Percentiles rank a stretch among this genome's conserved stretches.
Evolutionary conservation across 2,797 vertebrate genomes (phyloP).

Genomic region (Pipistrellus kuhlii): DNA sequence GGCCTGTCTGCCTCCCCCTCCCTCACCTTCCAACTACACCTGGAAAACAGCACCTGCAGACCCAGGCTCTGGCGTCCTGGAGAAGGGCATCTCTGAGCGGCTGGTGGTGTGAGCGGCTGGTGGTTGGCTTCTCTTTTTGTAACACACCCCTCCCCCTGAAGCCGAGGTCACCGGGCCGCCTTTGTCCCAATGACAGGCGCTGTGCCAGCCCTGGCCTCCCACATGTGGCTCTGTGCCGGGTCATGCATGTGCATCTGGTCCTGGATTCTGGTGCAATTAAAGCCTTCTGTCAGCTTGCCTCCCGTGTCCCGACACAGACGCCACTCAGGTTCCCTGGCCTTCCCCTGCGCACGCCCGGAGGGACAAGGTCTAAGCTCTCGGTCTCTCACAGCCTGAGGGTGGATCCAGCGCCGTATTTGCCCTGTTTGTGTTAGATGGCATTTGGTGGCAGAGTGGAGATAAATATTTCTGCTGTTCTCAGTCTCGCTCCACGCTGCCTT

Average conservation of each 20-base stretch:
- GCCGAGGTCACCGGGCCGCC: background rate
- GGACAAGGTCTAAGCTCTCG: background rate
- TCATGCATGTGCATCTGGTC: background rate
- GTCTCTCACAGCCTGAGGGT: background rate
- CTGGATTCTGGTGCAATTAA: rapidly evolving
- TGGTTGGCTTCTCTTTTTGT: background rate
- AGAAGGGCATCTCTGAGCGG: background rate
- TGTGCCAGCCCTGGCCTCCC: background rate
- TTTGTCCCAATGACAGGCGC: background rate
- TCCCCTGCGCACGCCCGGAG: rapidly evolving
- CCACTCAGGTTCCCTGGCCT: background rate
- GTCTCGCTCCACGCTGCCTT: background rate
- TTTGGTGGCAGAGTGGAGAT: background rate
- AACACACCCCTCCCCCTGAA: background rate
- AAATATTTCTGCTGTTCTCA: background rate
- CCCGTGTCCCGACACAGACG: background rate
- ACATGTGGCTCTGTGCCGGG: rapidly evolving
- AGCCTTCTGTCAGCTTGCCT: background rate
- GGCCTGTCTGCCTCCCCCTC: rapidly evolving
- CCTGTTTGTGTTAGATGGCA: background rate
- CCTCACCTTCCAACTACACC: background rate
- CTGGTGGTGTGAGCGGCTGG: no score
- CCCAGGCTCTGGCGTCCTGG: background rate
- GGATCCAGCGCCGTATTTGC: background rate
- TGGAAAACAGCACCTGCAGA: background rate